Conservation (phyloP, 2,888 invertebrate genomes). For the Metopia argyrocephala region DNA sequence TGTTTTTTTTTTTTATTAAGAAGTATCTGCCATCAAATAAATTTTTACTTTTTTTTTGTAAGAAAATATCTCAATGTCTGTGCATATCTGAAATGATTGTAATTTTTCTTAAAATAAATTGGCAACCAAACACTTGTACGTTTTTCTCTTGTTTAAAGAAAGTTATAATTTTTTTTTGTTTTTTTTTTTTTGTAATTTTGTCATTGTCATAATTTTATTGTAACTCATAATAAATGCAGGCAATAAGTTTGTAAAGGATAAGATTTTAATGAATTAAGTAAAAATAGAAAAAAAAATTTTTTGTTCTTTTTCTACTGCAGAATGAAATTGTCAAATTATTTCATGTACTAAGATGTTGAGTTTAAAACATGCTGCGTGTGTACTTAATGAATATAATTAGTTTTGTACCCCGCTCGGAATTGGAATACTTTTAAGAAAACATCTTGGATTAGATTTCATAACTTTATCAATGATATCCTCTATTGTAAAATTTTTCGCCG, state of each 20-base stretch:
- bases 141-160: no score
- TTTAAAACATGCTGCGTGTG: no score
- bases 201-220: no score
- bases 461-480: no score
- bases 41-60: background rate
- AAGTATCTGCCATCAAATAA: conserved; percentile 44
- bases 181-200: background rate
- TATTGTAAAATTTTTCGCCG: no score
- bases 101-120: conserved; percentile 65
- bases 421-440: no score
- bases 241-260: background rate
- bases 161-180: conserved; percentile 21
- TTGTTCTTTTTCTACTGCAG: no score
- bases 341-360: no score
- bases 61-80: conserved; percentile 53
- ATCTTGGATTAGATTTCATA: no score
- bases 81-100: conserved; percentile 56
- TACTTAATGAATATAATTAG: no score
- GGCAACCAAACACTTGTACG: conserved; percentile 36
- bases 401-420: no score
- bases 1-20: background rate
- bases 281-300: background rate
- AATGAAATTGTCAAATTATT: no score
- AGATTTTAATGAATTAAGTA: background rate
- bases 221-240: background rate